Evolutionary conservation across 2,888 invertebrate genomes (phyloP), one percentile per base, ranked within the genome.

Genomic region (Xiphydria camelus): DNA sequence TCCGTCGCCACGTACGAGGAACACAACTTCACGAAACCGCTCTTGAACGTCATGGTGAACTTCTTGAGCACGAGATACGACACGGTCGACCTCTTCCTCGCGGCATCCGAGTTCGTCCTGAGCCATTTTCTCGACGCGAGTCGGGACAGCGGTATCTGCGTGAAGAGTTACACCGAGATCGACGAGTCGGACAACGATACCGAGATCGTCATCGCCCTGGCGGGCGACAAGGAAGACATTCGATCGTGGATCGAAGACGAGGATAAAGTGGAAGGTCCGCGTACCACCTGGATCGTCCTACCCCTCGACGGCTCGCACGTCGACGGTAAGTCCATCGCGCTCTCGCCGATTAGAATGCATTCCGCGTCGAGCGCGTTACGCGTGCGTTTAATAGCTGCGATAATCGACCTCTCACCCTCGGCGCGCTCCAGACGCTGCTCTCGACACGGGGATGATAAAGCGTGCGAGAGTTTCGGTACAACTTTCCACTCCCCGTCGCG

Each of bases 321-420:
- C 7, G 65, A 70, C 26, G 73, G 73, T 70, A 45, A 47, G 29
- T n/a, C n/a, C n/a, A n/a, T n/a, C n/a, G n/a, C n/a, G n/a, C n/a
- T n/a, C n/a, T n/a, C n/a, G n/a, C n/a, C n/a, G n/a, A n/a, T n/a
- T n/a, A n/a, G n/a, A n/a, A n/a, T n/a, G n/a, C n/a, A n/a, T n/a
- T n/a, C n/a, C n/a, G n/a, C n/a, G n/a, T n/a, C n/a, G n/a, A n/a
- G n/a, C n/a, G n/a, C n/a, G n/a, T n/a, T n/a, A n/a, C n/a, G n/a
- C n/a, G n/a, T n/a, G n/a, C n/a, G n/a, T n/a, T n/a, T n/a, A n/a
- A n/a, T n/a, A n/a, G n/a, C n/a, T n/a, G n/a, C n/a, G n/a, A n/a
- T n/a, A n/a, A n/a, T n/a, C n/a, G n/a, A n/a, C n/a, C n/a, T n/a
- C n/a, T n/a, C n/a, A n/a, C n/a, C n/a, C n/a, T n/a, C n/a, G n/a